These are phyloP conservation scores for Amazonetta brasiliensis DNA, from an alignment of 2,797 vertebrate genomes.

Conservation along the genomic window DNA sequence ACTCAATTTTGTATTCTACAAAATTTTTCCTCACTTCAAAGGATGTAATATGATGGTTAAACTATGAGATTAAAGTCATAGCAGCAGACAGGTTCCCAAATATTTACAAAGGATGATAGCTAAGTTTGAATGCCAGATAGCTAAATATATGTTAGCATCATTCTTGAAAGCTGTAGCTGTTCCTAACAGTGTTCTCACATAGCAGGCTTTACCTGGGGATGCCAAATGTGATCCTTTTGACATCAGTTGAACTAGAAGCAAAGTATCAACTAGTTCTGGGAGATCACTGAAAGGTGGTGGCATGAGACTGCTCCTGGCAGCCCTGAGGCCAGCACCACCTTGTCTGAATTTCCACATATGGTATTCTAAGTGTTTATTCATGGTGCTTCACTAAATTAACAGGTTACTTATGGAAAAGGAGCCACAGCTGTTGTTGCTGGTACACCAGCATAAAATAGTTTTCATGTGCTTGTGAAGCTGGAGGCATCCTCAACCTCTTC, in stretches of 20 bases:
- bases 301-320: neutral
- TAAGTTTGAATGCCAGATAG: neutral
- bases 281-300: neutral
- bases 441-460: neutral
- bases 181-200: neutral
- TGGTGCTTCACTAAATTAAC: neutral
- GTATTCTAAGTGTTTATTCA: neutral
- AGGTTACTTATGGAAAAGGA: neutral
- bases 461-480: neutral
- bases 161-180: neutral
- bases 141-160: neutral
- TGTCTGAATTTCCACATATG: accelerated
- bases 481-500: neutral
- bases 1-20: neutral
- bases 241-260: neutral
- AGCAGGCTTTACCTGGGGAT: neutral
- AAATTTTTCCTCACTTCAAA: neutral
- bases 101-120: neutral
- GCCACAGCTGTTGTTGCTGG: neutral
- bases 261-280: neutral
- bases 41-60: neutral
- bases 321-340: neutral
- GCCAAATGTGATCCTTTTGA: neutral
- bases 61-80: neutral
- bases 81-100: neutral